phyloP scores from a whole-genome alignment of 2,797 vertebrate species.

The Diplodus puntazzo region DNA sequence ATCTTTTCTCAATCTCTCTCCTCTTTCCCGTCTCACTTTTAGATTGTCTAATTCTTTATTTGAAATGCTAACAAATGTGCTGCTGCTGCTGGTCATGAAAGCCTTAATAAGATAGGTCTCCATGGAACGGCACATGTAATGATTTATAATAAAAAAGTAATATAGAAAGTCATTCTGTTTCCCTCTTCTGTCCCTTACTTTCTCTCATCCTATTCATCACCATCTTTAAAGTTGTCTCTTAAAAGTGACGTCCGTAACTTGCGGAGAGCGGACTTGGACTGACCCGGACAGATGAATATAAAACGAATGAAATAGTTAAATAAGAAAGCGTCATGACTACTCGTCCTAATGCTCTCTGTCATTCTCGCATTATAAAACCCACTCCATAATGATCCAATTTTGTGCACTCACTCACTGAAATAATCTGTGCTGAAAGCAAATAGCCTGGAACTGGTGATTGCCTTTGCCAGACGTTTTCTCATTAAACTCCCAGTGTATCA shows the following conservation, averaged over 20 bases:
- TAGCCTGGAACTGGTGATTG: constrained; percentile 67
- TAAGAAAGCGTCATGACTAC: constrained; percentile 43
- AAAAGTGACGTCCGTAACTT: constrained; percentile 10
- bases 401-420: constrained; percentile 67
- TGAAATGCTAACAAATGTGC: constrained; percentile 7
- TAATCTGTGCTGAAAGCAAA: constrained; percentile 70
- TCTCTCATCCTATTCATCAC: neutral
- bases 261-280: constrained; percentile 9
- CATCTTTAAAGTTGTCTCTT: neutral
- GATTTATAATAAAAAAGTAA: neutral
- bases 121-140: constrained; percentile 1
- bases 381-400: constrained; percentile 73
- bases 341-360: constrained; percentile 54
- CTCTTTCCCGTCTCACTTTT: neutral
- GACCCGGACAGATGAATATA: constrained; percentile 27
- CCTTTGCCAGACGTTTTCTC: constrained; percentile 71
- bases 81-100: neutral
- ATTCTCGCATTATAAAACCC: constrained; percentile 62
- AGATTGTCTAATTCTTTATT: neutral
- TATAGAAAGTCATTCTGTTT: neutral
- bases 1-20: neutral
- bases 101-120: constrained; percentile 7
- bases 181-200: neutral
- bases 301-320: constrained; percentile 51
- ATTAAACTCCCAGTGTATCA: constrained; percentile 68